phyloP scores from a whole-genome alignment of 2,888 invertebrate species.

The Lasioglossum leucozonium region DNA sequence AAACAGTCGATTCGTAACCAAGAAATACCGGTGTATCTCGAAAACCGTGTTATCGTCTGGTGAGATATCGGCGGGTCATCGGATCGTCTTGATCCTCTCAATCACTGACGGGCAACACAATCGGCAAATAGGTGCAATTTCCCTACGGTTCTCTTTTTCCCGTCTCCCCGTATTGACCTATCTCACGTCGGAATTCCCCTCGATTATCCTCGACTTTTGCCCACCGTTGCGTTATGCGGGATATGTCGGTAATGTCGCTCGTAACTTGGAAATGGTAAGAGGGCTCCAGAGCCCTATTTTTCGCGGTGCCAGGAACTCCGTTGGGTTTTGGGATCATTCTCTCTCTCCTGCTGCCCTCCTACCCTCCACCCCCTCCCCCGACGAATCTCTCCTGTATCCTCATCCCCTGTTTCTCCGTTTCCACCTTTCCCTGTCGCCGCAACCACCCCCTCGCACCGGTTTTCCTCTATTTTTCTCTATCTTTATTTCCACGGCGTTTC shows the following conservation, averaged over 20 bases:
- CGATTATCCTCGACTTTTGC: conserved; percentile 66
- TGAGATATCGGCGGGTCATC: not conserved
- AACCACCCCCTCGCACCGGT: not conserved
- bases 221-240: conserved; percentile 63
- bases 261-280: conserved; percentile 71
- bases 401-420: conserved; percentile 25
- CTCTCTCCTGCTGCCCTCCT: conserved; percentile 16
- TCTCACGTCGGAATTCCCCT: conserved; percentile 43
- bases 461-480: conserved; percentile 38
- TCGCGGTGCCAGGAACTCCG: conserved; percentile 62
- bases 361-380: not conserved
- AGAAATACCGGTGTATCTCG: not conserved
- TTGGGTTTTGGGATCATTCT: conserved; percentile 62
- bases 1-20: conserved; percentile 2
- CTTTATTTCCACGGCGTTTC: conserved; percentile 42
- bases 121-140: conserved; percentile 31
- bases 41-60: not conserved
- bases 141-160: conserved; percentile 30
- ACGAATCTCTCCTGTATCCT: conserved; percentile 30
- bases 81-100: conserved; percentile 23
- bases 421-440: not conserved
- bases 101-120: conserved; percentile 35
- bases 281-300: conserved; percentile 68
- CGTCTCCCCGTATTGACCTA: conserved; percentile 37
- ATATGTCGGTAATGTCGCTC: conserved; percentile 68